Base-by-base conservation (phyloP, 2,113 vertebrate genomes). In the Prionailurus viverrinus region DNA sequence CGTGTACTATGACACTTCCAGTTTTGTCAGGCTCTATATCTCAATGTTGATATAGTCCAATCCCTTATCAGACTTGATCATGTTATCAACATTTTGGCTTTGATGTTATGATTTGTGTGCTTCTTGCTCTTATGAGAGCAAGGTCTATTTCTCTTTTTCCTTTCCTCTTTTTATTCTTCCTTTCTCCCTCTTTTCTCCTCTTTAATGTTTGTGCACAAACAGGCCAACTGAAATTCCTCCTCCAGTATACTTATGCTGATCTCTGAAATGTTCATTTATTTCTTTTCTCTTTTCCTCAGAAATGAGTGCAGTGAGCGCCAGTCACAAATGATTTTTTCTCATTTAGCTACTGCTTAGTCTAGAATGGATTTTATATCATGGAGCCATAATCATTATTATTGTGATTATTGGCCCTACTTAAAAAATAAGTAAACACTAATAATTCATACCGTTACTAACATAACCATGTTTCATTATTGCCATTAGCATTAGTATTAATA, bases 341-440 rank as follows among this genome's bases (percentile, higher is more conserved):
- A 63, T 73, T 80, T 79, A 91, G 15, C 6, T 12, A 94, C 5
- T 63, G 39, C 83, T 39, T 86, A n/a, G 33, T 85, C 5, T 89
- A 87, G 80, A 79, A 94, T 88, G 1, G 4, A 53, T 76, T 95
- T 94, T 86, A 31, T 41, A 63, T 88, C 18, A 63, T 4, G 48
- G 81, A 96, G 4, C 16, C 7, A 3, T 68, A 58, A 85, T 82
- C 16, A 79, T 84, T 86, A 61, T 82, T 66, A 41, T 58, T 89
- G 12, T 58, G 14, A 89, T 86, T 63, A 23, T 68, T 2, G 0
- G 0, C 12, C 41, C 2, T 51, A 80, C 4, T 89, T 85, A 78
- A 90, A 83, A 92, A 93, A 19, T 55, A 76, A 87, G 19, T 53
- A 95, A 89, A 45, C 7, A 55, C 13, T n/a, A 94, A 53, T 78